Conservation (phyloP, 1,140 invertebrate genomes). For the Conus betulinus region DNA sequence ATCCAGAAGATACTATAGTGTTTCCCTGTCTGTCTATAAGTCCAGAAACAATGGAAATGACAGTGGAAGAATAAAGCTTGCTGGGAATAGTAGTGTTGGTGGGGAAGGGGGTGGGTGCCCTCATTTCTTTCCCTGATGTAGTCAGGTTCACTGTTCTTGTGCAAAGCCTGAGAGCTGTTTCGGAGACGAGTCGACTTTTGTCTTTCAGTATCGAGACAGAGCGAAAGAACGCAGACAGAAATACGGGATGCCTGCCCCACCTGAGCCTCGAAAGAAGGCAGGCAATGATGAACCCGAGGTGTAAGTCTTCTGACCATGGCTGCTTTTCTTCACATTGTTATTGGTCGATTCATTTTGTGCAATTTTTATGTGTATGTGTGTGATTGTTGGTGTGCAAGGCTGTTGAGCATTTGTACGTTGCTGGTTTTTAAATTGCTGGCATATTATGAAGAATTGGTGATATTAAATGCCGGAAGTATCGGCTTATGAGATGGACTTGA, state of each 20-base stretch:
- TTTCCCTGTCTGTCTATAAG: not conserved
- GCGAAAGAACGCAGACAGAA: constrained; percentile 96
- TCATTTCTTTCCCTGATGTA: not conserved
- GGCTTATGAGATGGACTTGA: too few relatives aligned
- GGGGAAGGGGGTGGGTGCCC: not conserved
- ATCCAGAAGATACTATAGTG: not conserved
- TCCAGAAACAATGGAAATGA: not conserved
- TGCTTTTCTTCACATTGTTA: constrained; percentile 7
- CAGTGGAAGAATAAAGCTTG: not conserved
- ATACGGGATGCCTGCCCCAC: constrained; percentile 91
- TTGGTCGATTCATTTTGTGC: not conserved
- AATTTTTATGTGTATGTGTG: not conserved
- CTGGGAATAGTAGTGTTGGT: not conserved
- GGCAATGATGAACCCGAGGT: constrained; percentile 43
- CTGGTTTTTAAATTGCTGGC: too few relatives aligned
- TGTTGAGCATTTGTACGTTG: too few relatives aligned
- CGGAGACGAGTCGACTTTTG: constrained; percentile 38
- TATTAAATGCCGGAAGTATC: too few relatives aligned
- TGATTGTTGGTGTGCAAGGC: not conserved
- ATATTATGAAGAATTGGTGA: too few relatives aligned
- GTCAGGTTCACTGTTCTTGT: not conserved
- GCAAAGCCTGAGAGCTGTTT: constrained; percentile 26
- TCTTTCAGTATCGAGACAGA: constrained; percentile 87
- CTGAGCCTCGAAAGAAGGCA: constrained; percentile 71
- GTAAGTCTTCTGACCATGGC: constrained; percentile 23